Evolutionary conservation across 53 echinoderm and acorn worm genomes (phyloP).

Genomic region (Echinometra lucunter): DNA sequence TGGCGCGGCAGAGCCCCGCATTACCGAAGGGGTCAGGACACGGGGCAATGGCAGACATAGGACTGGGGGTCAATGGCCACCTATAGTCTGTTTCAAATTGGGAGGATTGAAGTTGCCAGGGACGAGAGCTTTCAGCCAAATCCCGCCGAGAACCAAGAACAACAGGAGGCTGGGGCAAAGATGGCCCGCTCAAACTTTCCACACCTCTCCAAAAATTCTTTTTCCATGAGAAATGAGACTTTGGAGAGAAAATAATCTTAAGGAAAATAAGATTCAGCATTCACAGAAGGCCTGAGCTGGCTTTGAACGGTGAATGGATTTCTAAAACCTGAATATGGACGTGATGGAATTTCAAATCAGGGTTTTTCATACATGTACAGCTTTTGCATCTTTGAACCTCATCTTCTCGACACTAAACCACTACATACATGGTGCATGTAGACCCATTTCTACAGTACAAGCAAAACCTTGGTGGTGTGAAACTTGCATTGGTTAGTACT

Average conservation of each 20-base stretch:
- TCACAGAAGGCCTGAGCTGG: not conserved
- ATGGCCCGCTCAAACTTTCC: conserved; percentile 53
- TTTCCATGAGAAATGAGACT: not conserved
- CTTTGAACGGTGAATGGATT: conserved; percentile 46
- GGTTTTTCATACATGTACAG: not conserved
- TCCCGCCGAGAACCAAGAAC: conserved; percentile 61
- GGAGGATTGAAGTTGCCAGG: conserved; percentile 54
- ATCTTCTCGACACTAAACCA: not conserved
- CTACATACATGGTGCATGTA: not conserved
- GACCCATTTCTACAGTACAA: not conserved
- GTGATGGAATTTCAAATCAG: conserved; percentile 5
- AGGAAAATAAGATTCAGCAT: not conserved
- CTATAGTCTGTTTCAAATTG: conserved; percentile 69
- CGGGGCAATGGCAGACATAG: conserved; percentile 39
- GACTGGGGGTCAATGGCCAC: conserved; percentile 62
- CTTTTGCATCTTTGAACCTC: not conserved
- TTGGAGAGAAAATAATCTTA: conserved; percentile 22
- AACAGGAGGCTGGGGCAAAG: conserved; percentile 46
- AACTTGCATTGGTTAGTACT: too few species aligned
- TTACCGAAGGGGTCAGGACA: conserved; percentile 43
- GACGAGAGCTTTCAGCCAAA: conserved; percentile 47
- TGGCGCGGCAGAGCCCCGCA: not conserved
- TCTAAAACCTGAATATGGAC: conserved; percentile 29
- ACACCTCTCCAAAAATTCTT: conserved; percentile 36
- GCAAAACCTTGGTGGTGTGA: not conserved